These are phyloP conservation scores for Scaptodrosophila latifasciaeformis DNA, from an alignment of 2,888 invertebrate genomes.

Conservation along the genomic window DNA sequence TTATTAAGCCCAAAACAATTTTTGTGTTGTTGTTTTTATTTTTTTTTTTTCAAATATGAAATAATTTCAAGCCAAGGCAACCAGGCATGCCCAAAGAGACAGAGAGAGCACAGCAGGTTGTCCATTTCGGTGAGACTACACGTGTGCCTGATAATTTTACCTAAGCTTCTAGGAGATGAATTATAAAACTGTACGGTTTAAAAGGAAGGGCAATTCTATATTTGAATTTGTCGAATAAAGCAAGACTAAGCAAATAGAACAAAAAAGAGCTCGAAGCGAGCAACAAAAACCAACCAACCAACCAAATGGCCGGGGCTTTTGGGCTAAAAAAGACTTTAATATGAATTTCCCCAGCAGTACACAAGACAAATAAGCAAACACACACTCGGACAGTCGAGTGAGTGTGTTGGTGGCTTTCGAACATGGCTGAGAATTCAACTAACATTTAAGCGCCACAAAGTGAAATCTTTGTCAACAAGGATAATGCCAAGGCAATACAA, in stretches of 20 bases:
- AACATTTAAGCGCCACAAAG: slow-evolving; percentile 72
- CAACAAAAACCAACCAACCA: neutral
- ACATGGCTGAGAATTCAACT: slow-evolving; percentile 58
- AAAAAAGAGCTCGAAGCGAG: neutral
- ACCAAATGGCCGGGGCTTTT: neutral
- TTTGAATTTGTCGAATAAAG: too few relatives aligned
- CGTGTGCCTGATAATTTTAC: too few relatives aligned
- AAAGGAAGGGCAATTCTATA: too few relatives aligned
- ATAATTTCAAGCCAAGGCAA: too few relatives aligned
- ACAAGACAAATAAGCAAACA: slow-evolving; percentile 5
- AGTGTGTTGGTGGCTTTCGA: slow-evolving; percentile 17
- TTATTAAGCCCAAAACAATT: too few relatives aligned
- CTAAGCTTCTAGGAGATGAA: too few relatives aligned
- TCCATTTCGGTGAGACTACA: too few relatives aligned
- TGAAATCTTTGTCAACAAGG: slow-evolving; percentile 71
- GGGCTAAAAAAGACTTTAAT: slow-evolving; percentile 33
- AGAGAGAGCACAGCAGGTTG: too few relatives aligned
- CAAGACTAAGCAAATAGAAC: slow-evolving; percentile 25
- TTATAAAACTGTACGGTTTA: too few relatives aligned
- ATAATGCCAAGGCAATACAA: slow-evolving; percentile 71
- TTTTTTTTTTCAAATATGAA: too few relatives aligned
- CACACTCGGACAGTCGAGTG: neutral
- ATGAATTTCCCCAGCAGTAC: slow-evolving; percentile 31
- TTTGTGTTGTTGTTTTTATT: too few relatives aligned
- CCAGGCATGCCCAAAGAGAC: too few relatives aligned